Evolutionary conservation across 2,797 vertebrate species (phyloP).

Genomic region (Loriculus beryllinus): DNA sequence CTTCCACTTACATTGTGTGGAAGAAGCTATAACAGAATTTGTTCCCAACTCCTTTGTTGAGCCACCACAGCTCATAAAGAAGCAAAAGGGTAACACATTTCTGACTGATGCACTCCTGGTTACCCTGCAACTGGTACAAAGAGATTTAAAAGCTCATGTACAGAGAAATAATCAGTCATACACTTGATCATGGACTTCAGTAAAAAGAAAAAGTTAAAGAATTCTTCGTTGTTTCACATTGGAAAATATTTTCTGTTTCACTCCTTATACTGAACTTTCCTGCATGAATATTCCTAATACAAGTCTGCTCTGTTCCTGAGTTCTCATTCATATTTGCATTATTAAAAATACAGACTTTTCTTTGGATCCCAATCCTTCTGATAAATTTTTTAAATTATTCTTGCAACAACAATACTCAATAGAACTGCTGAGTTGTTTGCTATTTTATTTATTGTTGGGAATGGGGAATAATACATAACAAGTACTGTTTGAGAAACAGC

Average conservation of each 20-base stretch:
- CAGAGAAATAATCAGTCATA: neutral
- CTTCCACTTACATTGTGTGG: neutral
- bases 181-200: neutral
- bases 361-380: neutral
- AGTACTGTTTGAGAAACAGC: neutral
- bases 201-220: neutral
- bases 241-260: neutral
- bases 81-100: neutral
- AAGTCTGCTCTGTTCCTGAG: neutral
- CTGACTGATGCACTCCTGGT: neutral
- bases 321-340: neutral
- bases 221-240: neutral
- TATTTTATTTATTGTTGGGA: neutral
- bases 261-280: neutral
- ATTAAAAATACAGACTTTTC: neutral
- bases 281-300: neutral
- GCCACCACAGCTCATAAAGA: neutral
- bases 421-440: neutral
- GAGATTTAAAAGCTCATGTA: neutral
- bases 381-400: neutral
- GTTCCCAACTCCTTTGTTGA: neutral
- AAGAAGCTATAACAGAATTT: neutral
- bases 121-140: neutral
- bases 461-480: neutral
- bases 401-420: neutral